Percentiles rank a stretch among this genome's conserved stretches.
These are phyloP conservation scores for Ophthalmotilapia sp. DNA, from an alignment of 2,113 vertebrate genomes.

Conservation along the genomic window DNA sequence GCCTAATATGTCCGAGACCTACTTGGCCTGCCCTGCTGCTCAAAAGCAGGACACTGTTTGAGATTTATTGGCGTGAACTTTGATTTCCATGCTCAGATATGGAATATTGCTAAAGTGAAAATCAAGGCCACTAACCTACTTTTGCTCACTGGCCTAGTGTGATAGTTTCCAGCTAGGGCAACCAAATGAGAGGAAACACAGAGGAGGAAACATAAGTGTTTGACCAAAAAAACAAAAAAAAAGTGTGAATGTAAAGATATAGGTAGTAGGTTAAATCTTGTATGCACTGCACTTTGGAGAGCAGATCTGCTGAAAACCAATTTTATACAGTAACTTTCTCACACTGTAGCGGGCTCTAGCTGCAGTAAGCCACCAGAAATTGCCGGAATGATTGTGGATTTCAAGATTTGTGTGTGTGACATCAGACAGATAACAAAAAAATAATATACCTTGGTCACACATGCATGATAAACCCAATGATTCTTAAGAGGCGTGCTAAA, in stretches of 20 bases:
- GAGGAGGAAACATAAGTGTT: not conserved
- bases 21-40: not conserved
- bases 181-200: not conserved
- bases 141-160: not conserved
- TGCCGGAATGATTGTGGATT: not conserved
- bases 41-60: not conserved
- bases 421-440: not conserved
- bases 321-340: not conserved
- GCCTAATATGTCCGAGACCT: not conserved
- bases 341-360: not conserved
- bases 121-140: not conserved
- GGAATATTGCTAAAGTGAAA: not conserved
- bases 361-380: not conserved
- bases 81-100: not conserved
- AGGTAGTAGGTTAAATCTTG: not conserved
- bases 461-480: not conserved
- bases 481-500: not conserved
- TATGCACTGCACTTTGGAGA: not conserved
- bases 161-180: not conserved
- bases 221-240: not conserved
- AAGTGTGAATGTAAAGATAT: not conserved
- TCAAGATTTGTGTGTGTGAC: not conserved
- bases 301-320: not conserved
- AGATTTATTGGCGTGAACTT: not conserved
- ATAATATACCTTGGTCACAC: not conserved